These are phyloP conservation scores for Cercopithecus mona DNA, from an alignment of 2,113 vertebrate species.

Conservation along the genomic window DNA sequence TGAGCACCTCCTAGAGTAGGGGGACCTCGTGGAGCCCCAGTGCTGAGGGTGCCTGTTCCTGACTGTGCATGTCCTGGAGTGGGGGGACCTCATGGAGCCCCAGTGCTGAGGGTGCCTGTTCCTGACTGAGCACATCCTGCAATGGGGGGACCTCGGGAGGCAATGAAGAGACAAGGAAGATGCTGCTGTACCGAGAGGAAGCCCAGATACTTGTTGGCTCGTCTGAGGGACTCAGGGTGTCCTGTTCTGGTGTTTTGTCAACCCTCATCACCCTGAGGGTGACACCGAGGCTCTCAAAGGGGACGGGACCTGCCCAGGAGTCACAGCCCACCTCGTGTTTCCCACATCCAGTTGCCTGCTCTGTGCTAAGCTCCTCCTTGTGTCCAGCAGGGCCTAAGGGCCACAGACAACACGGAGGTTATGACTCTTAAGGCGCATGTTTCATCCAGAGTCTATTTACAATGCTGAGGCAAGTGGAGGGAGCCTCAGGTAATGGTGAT, in stretches of 20 bases:
- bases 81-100: background rate
- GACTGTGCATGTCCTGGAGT: too few relatives aligned
- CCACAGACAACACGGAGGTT: fast-evolving
- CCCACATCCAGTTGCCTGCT: fast-evolving
- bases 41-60: too few relatives aligned
- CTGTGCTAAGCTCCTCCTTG: too few relatives aligned
- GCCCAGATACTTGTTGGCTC: fast-evolving
- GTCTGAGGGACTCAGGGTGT: background rate
- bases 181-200: too few relatives aligned
- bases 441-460: fast-evolving
- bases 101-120: background rate
- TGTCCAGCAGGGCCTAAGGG: fast-evolving
- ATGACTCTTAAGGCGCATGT: fast-evolving
- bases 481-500: fast-evolving
- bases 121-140: background rate
- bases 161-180: too few relatives aligned
- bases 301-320: fast-evolving
- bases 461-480: fast-evolving
- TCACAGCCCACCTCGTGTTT: fast-evolving
- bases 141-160: too few relatives aligned
- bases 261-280: too few relatives aligned
- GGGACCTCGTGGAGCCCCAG: too few relatives aligned
- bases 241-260: background rate
- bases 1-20: fast-evolving
- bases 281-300: fast-evolving